Conservation (phyloP, 2,888 invertebrate genomes). For the Harmothoe impar region DNA sequence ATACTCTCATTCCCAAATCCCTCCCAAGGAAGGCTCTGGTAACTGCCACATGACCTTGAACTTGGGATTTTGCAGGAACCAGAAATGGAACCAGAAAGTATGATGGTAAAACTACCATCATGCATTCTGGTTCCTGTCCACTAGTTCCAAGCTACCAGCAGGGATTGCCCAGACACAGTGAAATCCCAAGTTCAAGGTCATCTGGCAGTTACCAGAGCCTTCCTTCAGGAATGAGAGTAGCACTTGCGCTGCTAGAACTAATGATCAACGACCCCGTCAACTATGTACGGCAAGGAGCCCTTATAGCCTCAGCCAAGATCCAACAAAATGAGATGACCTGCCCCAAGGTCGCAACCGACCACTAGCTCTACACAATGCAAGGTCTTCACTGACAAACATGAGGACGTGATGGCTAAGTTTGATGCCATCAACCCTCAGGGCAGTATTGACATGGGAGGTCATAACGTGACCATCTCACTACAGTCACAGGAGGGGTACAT, state of each 20-base stretch:
- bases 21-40: no score
- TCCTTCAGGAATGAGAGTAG: no score
- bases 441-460: slow-evolving; percentile 89
- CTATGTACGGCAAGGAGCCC: slow-evolving; percentile 94
- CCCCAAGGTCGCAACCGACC: slow-evolving; percentile 89
- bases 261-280: slow-evolving; percentile 99
- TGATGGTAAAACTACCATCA: no score
- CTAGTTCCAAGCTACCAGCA: no score
- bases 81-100: no score
- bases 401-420: slow-evolving; percentile 99
- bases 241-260: slow-evolving; percentile 95
- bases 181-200: no score
- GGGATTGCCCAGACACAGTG: no score
- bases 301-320: slow-evolving; percentile 97
- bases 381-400: slow-evolving; percentile 98
- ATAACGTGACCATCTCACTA: slow-evolving; percentile 97
- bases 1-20: no score
- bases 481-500: slow-evolving; percentile 98
- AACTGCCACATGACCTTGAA: no score
- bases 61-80: no score
- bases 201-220: no score
- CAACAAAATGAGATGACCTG: slow-evolving; percentile 98
- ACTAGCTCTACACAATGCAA: slow-evolving; percentile 97
- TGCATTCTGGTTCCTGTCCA: no score
- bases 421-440: slow-evolving; percentile 97